Evolutionary conservation across 1,140 invertebrate species (phyloP).

Genomic region (Hyphantria cunea): DNA sequence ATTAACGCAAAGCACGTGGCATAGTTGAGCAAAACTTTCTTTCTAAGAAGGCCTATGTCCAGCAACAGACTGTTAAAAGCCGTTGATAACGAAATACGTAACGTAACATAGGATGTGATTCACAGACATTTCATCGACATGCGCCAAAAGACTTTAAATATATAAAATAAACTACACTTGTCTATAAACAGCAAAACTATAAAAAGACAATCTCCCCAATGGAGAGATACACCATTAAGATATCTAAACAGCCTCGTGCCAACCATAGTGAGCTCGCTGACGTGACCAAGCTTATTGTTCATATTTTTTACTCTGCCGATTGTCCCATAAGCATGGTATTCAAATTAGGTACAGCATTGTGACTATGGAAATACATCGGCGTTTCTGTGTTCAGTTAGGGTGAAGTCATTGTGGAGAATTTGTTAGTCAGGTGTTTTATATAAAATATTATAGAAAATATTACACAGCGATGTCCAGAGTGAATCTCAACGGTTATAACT

Average conservation of each 20-base stretch:
- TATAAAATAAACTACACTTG: too few species aligned
- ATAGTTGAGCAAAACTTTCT: too few species aligned
- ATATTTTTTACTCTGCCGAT: slow-evolving; percentile 71
- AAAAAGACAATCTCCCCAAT: too few species aligned
- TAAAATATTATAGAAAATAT: background rate
- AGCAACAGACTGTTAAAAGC: too few species aligned
- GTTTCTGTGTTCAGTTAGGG: slow-evolving; percentile 47
- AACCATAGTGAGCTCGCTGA: slow-evolving; percentile 45
- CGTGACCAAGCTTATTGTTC: slow-evolving; percentile 64
- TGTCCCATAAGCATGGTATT: slow-evolving; percentile 66
- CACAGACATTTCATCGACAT: too few species aligned
- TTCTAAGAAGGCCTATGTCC: too few species aligned
- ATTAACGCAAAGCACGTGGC: too few species aligned
- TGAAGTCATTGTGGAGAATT: slow-evolving; percentile 24
- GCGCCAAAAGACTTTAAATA: too few species aligned
- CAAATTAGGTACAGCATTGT: slow-evolving; percentile 74
- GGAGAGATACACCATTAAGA: slow-evolving; percentile 12
- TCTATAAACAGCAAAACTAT: too few species aligned
- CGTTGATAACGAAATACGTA: too few species aligned
- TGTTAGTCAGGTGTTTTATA: background rate
- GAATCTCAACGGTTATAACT: too few species aligned
- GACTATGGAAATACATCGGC: slow-evolving; percentile 59
- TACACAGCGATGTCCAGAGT: background rate
- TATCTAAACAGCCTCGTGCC: slow-evolving; percentile 13
- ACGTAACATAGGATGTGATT: too few species aligned